Evolutionary conservation across 1,140 invertebrate species (phyloP).

Genomic region (Drosophila pruinosa): DNA sequence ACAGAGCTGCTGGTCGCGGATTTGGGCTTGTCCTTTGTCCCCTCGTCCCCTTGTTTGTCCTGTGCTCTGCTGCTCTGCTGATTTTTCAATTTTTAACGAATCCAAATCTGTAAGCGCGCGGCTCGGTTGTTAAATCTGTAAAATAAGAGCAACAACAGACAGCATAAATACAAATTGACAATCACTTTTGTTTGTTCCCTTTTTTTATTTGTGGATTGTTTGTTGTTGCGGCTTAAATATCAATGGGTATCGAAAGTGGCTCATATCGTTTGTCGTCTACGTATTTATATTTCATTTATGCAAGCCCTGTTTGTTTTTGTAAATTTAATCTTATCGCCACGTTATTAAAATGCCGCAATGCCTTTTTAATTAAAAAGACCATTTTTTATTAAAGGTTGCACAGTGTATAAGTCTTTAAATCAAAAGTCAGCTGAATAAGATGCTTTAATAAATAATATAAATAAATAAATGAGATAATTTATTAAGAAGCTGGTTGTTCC

Average conservation of each 20-base stretch:
- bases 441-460: not conserved
- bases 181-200: conserved; percentile 45
- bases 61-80: conserved; percentile 9
- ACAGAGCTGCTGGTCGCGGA: too few species aligned
- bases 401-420: not conserved
- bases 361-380: conserved; percentile 56
- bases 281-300: conserved; percentile 63
- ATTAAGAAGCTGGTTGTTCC: too few species aligned
- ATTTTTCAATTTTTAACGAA: conserved; percentile 68
- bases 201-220: conserved; percentile 2
- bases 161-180: conserved; percentile 71
- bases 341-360: conserved; percentile 77
- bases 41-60: not conserved
- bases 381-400: not conserved
- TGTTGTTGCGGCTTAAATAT: conserved; percentile 69
- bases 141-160: conserved; percentile 51
- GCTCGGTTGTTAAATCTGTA: conserved; percentile 59
- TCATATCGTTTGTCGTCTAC: conserved; percentile 39
- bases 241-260: conserved; percentile 45
- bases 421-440: not conserved
- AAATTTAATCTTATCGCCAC: conserved; percentile 62
- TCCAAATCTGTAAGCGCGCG: conserved; percentile 62
- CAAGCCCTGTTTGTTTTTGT: conserved; percentile 33
- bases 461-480: not conserved
- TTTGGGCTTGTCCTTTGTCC: not conserved